Conservation (phyloP, 2,888 invertebrate genomes). For the Torymus tubicola region DNA sequence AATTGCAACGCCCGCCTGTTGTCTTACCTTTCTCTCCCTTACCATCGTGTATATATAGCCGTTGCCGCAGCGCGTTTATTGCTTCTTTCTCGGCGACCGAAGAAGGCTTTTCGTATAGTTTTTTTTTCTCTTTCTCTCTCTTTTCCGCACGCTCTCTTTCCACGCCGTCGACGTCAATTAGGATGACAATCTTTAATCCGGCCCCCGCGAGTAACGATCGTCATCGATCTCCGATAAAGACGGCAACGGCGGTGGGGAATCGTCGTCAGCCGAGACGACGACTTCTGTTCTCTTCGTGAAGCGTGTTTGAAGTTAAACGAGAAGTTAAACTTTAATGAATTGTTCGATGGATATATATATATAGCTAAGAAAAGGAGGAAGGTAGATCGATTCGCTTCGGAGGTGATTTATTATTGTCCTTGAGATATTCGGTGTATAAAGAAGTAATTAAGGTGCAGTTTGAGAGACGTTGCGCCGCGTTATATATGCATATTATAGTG, state of each 20-base stretch:
- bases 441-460: neutral
- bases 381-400: constrained; percentile 24
- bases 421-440: neutral
- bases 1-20: constrained; percentile 48
- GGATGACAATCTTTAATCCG: constrained; percentile 56
- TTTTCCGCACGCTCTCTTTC: constrained; percentile 6
- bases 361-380: too few species aligned
- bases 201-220: constrained; percentile 42
- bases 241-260: constrained; percentile 16
- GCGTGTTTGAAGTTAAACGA: constrained; percentile 25
- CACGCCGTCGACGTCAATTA: constrained; percentile 46
- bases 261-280: neutral
- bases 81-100: neutral
- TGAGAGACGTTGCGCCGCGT: neutral
- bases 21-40: constrained; percentile 26
- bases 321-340: constrained; percentile 50
- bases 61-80: constrained; percentile 16
- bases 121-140: constrained; percentile 28
- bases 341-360: neutral
- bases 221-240: constrained; percentile 48
- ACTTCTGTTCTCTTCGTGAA: too few species aligned
- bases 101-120: neutral
- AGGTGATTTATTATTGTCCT: constrained; percentile 36
- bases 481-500: neutral
- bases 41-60: too few species aligned